phyloP scores from a whole-genome alignment of 1,140 invertebrate species.

The Heliothis virescens region DNA sequence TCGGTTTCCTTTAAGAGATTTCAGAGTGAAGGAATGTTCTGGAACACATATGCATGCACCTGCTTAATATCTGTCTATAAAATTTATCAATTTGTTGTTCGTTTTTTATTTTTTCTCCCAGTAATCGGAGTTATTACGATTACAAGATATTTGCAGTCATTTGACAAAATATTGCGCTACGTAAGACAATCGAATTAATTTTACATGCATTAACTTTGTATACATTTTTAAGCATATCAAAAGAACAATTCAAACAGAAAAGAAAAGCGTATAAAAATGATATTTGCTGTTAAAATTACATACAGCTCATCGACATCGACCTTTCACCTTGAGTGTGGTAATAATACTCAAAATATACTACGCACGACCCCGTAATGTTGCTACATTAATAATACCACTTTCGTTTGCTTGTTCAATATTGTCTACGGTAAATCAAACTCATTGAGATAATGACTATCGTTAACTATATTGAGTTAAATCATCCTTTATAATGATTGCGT shows the following conservation, averaged over 20 bases:
- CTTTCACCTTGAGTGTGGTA: slow-evolving; percentile 58
- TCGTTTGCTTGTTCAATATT: slow-evolving; percentile 40
- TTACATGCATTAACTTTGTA: no score
- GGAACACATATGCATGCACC: no score
- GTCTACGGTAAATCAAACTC: slow-evolving; percentile 43
- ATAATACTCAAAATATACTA: slow-evolving; percentile 54
- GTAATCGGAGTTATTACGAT: no score
- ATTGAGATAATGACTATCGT: background rate
- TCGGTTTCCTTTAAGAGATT: no score
- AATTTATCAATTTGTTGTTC: no score
- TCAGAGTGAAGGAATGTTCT: no score
- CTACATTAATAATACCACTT: slow-evolving; percentile 50
- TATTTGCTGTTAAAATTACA: slow-evolving; percentile 39
- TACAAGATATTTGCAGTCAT: no score
- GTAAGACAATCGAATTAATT: no score
- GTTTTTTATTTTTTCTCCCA: no score
- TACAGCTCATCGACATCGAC: slow-evolving; percentile 43
- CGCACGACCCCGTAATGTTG: slow-evolving; percentile 56
- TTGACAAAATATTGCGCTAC: no score
- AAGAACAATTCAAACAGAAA: background rate
- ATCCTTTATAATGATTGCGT: background rate
- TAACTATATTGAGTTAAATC: slow-evolving; percentile 1
- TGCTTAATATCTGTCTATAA: no score
- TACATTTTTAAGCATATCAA: background rate
- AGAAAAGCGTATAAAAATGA: slow-evolving; percentile 35